Base-by-base conservation (phyloP, 2,113 vertebrate genomes). In the Lipotes vexillifer region DNA sequence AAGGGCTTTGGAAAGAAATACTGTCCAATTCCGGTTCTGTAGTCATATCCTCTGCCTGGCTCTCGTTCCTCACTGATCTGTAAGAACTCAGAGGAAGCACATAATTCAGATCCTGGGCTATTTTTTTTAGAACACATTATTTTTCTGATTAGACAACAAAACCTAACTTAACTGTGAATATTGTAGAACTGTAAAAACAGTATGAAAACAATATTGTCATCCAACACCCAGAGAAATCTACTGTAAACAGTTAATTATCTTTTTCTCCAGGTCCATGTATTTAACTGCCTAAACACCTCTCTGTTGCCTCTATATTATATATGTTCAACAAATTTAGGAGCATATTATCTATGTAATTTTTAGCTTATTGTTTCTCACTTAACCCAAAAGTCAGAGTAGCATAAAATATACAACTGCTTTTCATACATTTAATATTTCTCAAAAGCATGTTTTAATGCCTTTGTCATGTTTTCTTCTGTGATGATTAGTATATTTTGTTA, bases 91-190 rank as follows among this genome's bases (percentile, higher is more conserved):
- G 61, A 65, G 46, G 55, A 89, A 78, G n/a, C 25, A 88, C 25
- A 77, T 65, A 81, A 63, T 68, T 90, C 38, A 66, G 27, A 81
- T 84, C 52, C 74, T 87, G 29, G 14, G 38, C 68, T 66, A 2
- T 75, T 82, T 93, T 65, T 61, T 8, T 44, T 49, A 72, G 9
- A n/a, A 74, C 1, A 36, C 61, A 78, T 68, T 41, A 55, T 80
- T 92, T 94, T 72, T 85, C 11, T 94, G n/a, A 57, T 36, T 46
- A 38, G 87, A 77, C 68, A 94, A 82, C 41, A 82, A 93, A 94
- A 36, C 5, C 4, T 84, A 59, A 92, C 13, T 68, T 92, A 72
- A 61, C 36, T 63, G 9, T 81, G 12, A 81, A 15, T 91, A n/a
- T 41, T 96, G 96, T 72, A 27, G 93, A 82, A 81, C 33, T 74